Conservation (phyloP, 2,888 invertebrate species). For the Drosophila koepferae region DNA sequence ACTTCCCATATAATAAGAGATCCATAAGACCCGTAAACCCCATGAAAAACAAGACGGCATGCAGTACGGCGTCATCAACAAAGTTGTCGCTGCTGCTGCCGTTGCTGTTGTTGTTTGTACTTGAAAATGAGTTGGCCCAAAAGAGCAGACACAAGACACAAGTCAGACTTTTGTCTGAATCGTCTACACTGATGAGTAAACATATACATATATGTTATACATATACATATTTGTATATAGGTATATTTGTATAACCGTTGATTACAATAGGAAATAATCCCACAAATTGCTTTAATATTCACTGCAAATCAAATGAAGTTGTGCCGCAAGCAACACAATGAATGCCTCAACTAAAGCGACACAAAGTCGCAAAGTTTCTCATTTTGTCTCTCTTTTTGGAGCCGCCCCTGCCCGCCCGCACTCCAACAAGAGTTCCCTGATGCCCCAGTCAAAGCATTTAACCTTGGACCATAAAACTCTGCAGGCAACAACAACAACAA, state of each 20-base stretch:
- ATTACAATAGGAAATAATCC: conserved; percentile 82
- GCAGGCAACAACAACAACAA: conserved; percentile 53
- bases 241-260: conserved; percentile 55
- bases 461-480: conserved; percentile 78
- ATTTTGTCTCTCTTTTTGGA: conserved; percentile 30
- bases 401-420: neutral
- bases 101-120: conserved; percentile 50
- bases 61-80: conserved; percentile 43
- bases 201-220: too few relatives aligned
- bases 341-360: conserved; percentile 51
- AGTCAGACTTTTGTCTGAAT: neutral
- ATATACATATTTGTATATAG: neutral
- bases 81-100: neutral
- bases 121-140: conserved; percentile 73
- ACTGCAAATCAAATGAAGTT: conserved; percentile 82
- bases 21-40: conserved; percentile 35
- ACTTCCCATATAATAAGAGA: conserved; percentile 13
- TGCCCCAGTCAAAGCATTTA: conserved; percentile 71
- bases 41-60: conserved; percentile 17
- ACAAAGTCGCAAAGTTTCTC: conserved; percentile 68
- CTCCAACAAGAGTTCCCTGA: neutral
- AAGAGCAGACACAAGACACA: conserved; percentile 25
- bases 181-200: conserved; percentile 13
- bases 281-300: conserved; percentile 82
- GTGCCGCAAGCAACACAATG: conserved; percentile 55